Conservation (phyloP, 2,113 vertebrate genomes). For the human (Homo sapiens) region GRCh38 chr5:133057501-133058000, state of each 20-base stretch:
- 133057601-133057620: slow-evolving; percentile 15
- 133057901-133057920: neutral
- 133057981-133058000: neutral
- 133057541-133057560: neutral
- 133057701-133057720: slow-evolving; percentile 18
- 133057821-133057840: neutral
- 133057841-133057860: neutral
- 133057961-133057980: neutral
- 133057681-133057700: slow-evolving; percentile 35
- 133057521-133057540: neutral
- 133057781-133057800: neutral
- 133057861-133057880: neutral
- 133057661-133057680: neutral
- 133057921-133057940: neutral
- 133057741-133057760: neutral
- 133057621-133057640: neutral
- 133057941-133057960: neutral
- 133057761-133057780: neutral
- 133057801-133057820: neutral
- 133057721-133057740: slow-evolving; percentile 43
- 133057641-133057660: neutral
- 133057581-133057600: neutral
- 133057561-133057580: neutral
- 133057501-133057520: too few species aligned
- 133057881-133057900: neutral